These are phyloP conservation scores for Falcaria lacertinaria DNA, from an alignment of 2,888 invertebrate genomes.

Conservation along the genomic window DNA sequence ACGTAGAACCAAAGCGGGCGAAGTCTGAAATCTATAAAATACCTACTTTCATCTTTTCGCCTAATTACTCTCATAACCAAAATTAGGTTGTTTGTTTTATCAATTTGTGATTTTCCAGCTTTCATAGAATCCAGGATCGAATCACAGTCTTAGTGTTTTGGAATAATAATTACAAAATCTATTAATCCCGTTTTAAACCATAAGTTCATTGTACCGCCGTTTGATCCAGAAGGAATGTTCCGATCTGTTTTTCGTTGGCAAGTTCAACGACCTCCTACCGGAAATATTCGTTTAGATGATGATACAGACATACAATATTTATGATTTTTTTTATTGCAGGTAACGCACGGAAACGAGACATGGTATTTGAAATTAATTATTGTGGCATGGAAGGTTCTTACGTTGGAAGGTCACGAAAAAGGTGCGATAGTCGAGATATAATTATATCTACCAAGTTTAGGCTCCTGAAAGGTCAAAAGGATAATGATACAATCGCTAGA, in stretches of 20 bases:
- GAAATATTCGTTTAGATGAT: slow-evolving; percentile 6
- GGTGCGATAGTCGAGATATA: background rate
- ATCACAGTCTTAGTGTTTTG: too few species aligned
- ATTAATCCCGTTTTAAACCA: slow-evolving; percentile 9
- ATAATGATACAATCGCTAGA: background rate
- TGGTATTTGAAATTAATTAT: too few species aligned
- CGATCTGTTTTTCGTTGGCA: slow-evolving; percentile 48
- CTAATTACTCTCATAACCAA: too few species aligned
- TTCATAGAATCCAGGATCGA: too few species aligned
- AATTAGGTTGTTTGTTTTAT: too few species aligned
- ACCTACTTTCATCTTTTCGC: too few species aligned
- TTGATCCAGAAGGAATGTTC: background rate
- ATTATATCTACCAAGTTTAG: background rate
- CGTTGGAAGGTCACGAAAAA: too few species aligned
- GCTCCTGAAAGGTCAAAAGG: background rate
- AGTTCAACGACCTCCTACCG: slow-evolving; percentile 35
- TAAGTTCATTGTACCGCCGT: slow-evolving; percentile 9
- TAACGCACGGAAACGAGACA: slow-evolving; percentile 21
- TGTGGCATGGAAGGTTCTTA: too few species aligned
- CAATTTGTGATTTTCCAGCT: too few species aligned
- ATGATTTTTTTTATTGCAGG: slow-evolving; percentile 30
- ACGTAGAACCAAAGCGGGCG: too few species aligned
- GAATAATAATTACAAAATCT: too few species aligned
- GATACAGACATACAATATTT: slow-evolving; percentile 18
- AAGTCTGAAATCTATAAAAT: too few species aligned